phyloP scores from a whole-genome alignment of 2,113 vertebrate genomes.

The Helogale parvula region DNA sequence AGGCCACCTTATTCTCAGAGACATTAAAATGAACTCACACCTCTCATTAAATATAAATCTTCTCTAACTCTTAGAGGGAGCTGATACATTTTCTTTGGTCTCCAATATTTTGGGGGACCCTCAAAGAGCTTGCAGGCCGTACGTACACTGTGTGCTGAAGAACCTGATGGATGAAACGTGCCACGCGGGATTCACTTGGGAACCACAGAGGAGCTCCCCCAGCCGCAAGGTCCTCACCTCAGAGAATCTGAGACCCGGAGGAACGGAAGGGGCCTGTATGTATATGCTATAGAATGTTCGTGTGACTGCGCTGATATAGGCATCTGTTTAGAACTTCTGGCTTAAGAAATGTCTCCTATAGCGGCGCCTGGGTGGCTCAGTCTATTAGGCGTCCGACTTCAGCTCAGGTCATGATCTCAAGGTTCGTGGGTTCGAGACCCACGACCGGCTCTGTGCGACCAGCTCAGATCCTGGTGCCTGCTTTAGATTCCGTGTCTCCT shows the following conservation, averaged over 20 bases:
- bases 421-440: too few relatives aligned
- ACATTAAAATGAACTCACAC: background rate
- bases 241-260: background rate
- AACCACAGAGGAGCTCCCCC: background rate
- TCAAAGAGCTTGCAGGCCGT: background rate
- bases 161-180: background rate
- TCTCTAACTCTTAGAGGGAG: background rate
- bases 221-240: background rate
- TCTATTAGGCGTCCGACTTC: too few relatives aligned
- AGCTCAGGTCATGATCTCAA: too few relatives aligned
- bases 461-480: too few relatives aligned
- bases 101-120: background rate
- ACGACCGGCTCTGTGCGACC: too few relatives aligned
- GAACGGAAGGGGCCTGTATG: background rate
- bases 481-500: too few relatives aligned
- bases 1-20: background rate
- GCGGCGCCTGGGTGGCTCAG: too few relatives aligned
- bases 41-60: background rate
- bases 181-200: background rate
- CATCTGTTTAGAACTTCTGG: background rate
- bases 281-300: accelerated
- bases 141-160: background rate
- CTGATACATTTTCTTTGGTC: background rate
- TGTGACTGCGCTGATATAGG: background rate
- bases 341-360: background rate